phyloP scores from a whole-genome alignment of 2,113 vertebrate genomes.

The Cebus imitator region DNA sequence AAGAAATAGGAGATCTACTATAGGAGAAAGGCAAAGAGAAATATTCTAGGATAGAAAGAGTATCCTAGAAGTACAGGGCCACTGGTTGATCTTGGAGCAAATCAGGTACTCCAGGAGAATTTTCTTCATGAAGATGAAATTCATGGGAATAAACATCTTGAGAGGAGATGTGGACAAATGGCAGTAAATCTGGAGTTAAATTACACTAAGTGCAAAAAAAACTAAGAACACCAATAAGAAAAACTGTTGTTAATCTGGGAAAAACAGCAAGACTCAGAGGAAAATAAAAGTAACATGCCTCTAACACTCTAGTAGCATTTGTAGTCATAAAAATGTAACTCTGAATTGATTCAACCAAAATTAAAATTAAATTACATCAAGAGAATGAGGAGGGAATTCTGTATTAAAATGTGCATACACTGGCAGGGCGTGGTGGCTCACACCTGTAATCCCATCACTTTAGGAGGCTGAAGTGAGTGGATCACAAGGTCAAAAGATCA shows the following conservation, averaged over 20 bases:
- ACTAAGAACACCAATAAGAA: background rate
- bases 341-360: background rate
- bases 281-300: background rate
- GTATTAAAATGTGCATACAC: background rate
- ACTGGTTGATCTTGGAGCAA: background rate
- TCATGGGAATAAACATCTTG: conserved; percentile 6
- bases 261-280: background rate
- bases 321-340: conserved; percentile 3
- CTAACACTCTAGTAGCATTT: background rate
- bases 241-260: background rate
- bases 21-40: background rate
- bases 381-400: background rate
- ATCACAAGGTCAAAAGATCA: too few species aligned
- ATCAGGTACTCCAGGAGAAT: background rate
- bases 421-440: too few species aligned
- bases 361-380: conserved; percentile 10
- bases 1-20: conserved; percentile 3
- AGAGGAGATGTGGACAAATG: background rate
- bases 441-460: too few species aligned
- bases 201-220: conserved; percentile 14
- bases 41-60: background rate
- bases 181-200: background rate
- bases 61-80: background rate
- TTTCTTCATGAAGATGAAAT: background rate
- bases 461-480: too few species aligned